Evolutionary conservation across 2,888 invertebrate species (phyloP).

Genomic region (Druceiella hillmani): DNA sequence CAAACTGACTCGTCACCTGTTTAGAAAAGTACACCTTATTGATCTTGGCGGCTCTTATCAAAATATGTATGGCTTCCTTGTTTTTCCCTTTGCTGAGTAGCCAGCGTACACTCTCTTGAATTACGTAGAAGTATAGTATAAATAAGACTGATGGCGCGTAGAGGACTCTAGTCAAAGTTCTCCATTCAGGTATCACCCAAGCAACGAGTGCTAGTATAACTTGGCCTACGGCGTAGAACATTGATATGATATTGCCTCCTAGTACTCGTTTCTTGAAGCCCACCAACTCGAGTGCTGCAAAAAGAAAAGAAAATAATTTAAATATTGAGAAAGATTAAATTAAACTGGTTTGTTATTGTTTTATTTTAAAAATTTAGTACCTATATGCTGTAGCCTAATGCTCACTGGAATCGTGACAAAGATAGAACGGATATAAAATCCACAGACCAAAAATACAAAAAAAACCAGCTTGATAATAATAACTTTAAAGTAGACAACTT

Average conservation of each 20-base stretch:
- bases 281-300: constrained; percentile 63
- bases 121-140: constrained; percentile 54
- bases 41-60: constrained; percentile 43
- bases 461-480: too few species aligned
- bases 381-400: too few species aligned
- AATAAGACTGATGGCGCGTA: constrained; percentile 61
- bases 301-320: too few species aligned
- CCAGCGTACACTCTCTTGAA: constrained; percentile 67
- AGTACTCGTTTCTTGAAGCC: constrained; percentile 60
- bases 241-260: constrained; percentile 59
- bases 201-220: constrained; percentile 56
- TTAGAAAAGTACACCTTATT: constrained; percentile 39
- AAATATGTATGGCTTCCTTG: constrained; percentile 45
- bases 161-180: constrained; percentile 52
- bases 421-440: too few species aligned
- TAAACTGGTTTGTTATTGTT: too few species aligned
- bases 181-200: constrained; percentile 62
- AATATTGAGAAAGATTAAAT: too few species aligned
- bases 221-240: constrained; percentile 62
- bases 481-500: too few species aligned
- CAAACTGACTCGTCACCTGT: constrained; percentile 26
- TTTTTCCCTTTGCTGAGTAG: constrained; percentile 57
- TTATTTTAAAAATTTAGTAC: too few species aligned
- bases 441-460: too few species aligned
- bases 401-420: too few species aligned